phyloP scores from a whole-genome alignment of 2,888 invertebrate species.

The Aspidiotus destructor region DNA sequence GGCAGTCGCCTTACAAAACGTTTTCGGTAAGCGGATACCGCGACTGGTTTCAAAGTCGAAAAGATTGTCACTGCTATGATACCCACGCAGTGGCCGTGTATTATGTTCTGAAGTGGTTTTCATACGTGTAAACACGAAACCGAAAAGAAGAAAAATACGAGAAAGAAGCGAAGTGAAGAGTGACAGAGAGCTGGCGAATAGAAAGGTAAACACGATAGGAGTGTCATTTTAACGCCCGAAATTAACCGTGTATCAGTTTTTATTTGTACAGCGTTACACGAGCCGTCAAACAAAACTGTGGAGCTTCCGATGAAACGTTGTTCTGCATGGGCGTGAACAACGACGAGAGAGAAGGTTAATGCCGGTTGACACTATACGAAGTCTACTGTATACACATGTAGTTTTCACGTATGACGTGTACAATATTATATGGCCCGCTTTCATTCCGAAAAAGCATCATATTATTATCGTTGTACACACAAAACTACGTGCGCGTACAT shows the following conservation, averaged over 20 bases:
- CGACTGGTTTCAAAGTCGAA: too few relatives aligned
- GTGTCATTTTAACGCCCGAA: slow-evolving; percentile 5
- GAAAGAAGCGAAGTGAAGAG: slow-evolving; percentile 6
- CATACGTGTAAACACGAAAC: too few relatives aligned
- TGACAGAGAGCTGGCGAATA: neutral
- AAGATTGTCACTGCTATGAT: too few relatives aligned
- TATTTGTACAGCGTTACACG: slow-evolving; percentile 15
- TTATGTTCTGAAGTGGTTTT: too few relatives aligned
- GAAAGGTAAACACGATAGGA: slow-evolving; percentile 23
- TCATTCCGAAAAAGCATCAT: too few relatives aligned
- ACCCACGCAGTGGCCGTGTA: too few relatives aligned
- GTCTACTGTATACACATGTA: neutral
- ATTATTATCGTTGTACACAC: too few relatives aligned
- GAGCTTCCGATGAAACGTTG: neutral
- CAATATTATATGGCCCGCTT: too few relatives aligned
- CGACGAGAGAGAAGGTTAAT: neutral
- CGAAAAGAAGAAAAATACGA: neutral
- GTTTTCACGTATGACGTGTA: too few relatives aligned
- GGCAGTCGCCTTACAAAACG: too few relatives aligned
- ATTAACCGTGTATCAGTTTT: slow-evolving; percentile 18
- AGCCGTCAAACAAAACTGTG: slow-evolving; percentile 8
- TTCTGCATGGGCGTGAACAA: neutral
- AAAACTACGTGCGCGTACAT: too few relatives aligned
- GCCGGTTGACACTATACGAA: neutral
- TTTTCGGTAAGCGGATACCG: too few relatives aligned